Evolutionary conservation across 2,113 vertebrate species (phyloP).

Genomic region (Anoplopoma fimbria): DNA sequence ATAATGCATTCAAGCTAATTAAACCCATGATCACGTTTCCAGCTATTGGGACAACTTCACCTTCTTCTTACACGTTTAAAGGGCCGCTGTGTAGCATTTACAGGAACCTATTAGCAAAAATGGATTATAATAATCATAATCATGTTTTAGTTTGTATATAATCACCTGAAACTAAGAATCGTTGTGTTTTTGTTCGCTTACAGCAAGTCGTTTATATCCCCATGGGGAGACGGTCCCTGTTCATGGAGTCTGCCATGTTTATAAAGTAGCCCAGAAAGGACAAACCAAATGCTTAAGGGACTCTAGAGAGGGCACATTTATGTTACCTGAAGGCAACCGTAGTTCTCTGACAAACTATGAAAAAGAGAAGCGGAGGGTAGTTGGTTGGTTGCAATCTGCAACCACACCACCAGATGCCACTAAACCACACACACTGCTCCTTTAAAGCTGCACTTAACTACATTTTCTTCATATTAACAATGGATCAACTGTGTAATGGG

Average conservation of each 20-base stretch:
- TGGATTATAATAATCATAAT: neutral
- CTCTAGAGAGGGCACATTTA: neutral
- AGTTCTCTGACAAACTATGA: neutral
- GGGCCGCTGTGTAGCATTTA: neutral
- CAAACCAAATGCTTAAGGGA: neutral
- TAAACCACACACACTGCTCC: neutral
- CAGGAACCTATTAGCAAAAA: neutral
- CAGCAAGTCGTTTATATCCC: no score
- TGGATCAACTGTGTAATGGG: neutral
- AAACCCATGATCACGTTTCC: neutral
- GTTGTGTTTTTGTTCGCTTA: no score
- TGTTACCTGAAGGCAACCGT: neutral
- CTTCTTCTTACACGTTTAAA: neutral
- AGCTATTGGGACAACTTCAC: neutral
- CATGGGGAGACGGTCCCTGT: no score
- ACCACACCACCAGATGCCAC: neutral
- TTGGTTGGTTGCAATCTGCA: neutral
- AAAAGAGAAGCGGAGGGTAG: neutral
- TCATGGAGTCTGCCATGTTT: neutral
- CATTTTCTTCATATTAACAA: neutral
- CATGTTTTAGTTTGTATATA: neutral
- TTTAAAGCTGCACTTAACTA: no score
- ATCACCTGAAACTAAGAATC: neutral
- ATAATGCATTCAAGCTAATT: neutral
- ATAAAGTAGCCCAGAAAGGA: neutral